Conservation (phyloP, 2,888 invertebrate genomes). For the Yponomeuta plumbellus region DNA sequence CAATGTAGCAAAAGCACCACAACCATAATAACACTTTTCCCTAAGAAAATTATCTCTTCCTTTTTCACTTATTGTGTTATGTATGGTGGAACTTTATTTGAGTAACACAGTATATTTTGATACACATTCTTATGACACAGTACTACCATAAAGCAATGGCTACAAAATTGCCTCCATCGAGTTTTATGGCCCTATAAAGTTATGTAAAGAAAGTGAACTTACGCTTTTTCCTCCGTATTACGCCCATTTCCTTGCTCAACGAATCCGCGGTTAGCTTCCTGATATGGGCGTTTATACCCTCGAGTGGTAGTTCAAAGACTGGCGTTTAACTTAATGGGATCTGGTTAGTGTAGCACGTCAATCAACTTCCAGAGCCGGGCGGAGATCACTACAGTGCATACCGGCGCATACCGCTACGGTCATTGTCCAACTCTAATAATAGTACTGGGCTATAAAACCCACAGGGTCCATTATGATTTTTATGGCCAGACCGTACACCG, state of each 20-base stretch:
- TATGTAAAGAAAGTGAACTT: slow-evolving; percentile 49
- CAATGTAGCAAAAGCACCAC: no score
- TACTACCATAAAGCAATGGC: not conserved
- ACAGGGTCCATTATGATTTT: not conserved
- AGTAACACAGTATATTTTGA: not conserved
- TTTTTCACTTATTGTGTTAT: not conserved
- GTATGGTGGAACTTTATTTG: not conserved
- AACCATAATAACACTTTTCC: no score
- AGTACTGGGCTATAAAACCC: slow-evolving; percentile 17
- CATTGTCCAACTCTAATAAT: slow-evolving; percentile 50
- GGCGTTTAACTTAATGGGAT: slow-evolving; percentile 39
- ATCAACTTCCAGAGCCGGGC: slow-evolving; percentile 48
- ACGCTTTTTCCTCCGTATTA: slow-evolving; percentile 71
- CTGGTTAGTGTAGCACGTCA: slow-evolving; percentile 48
- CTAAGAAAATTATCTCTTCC: no score
- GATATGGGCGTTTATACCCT: slow-evolving; percentile 37
- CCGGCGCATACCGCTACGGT: slow-evolving; percentile 60
- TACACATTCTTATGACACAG: not conserved
- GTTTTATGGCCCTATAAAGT: not conserved
- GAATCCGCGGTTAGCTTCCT: slow-evolving; percentile 44
- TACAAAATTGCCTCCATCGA: not conserved
- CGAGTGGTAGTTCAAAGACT: slow-evolving; percentile 38
- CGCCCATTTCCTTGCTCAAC: slow-evolving; percentile 62
- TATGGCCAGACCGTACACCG: not conserved
- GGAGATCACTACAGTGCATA: slow-evolving; percentile 34